These are phyloP conservation scores for Semicossyphus pulcher DNA, from an alignment of 2,113 vertebrate genomes.

Conservation along the genomic window DNA sequence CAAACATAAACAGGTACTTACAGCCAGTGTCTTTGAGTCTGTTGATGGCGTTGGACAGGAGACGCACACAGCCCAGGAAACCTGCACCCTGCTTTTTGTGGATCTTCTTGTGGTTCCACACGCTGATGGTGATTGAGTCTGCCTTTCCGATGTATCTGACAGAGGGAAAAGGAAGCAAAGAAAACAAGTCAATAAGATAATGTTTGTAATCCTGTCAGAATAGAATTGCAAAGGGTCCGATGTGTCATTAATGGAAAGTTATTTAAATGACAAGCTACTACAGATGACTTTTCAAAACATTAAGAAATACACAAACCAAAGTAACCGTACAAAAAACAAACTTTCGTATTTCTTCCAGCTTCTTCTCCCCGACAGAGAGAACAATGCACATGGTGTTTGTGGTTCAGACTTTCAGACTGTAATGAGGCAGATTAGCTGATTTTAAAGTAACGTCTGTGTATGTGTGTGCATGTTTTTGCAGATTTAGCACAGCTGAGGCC, in stretches of 20 bases:
- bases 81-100: slow-evolving; percentile 99
- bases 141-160: slow-evolving; percentile 96
- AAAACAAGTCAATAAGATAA: neutral
- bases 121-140: slow-evolving; percentile 98
- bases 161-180: neutral
- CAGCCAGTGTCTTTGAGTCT: slow-evolving; percentile 99
- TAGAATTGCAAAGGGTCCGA: neutral
- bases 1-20: slow-evolving; percentile 81
- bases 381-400: slow-evolving; percentile 25
- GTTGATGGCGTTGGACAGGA: slow-evolving; percentile 97
- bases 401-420: slow-evolving; percentile 35
- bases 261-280: slow-evolving; percentile 4
- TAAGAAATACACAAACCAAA: too few relatives aligned
- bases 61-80: slow-evolving; percentile 97
- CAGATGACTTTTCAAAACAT: too few relatives aligned
- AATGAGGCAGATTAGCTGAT: slow-evolving; percentile 37
- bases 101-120: slow-evolving; percentile 99
- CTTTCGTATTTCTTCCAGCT: neutral
- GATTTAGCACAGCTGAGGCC: slow-evolving; percentile 39
- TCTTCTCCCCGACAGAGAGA: slow-evolving; percentile 6
- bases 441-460: slow-evolving; percentile 32
- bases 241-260: neutral
- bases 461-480: slow-evolving; percentile 16
- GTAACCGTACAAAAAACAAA: neutral
- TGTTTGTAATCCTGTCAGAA: neutral